A percentile compares a stretch with the other conserved stretches of the same genome.
phyloP scores from a whole-genome alignment of 2,797 vertebrate species.

The Phoebastria nigripes region DNA sequence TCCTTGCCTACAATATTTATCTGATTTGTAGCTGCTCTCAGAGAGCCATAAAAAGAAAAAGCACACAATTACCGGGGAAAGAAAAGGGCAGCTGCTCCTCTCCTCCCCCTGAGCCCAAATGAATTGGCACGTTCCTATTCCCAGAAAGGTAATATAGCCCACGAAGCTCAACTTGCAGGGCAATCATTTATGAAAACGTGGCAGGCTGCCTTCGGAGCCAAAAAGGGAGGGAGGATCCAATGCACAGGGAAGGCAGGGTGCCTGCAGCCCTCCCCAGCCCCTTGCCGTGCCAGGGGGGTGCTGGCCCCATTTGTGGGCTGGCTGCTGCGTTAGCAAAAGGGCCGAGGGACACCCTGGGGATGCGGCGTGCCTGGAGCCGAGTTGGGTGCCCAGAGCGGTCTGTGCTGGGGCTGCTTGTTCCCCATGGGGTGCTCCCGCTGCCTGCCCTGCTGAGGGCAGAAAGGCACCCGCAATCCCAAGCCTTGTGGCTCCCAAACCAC shows the following conservation, averaged over 20 bases:
- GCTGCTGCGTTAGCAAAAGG: not conserved
- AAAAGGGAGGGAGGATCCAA: not conserved
- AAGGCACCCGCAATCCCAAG: not conserved
- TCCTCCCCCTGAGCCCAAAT: not conserved
- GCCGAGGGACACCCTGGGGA: accelerated
- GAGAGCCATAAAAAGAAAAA: constrained; percentile 30
- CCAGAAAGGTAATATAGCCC: constrained; percentile 51
- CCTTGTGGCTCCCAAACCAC: not conserved
- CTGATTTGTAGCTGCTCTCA: constrained; percentile 35
- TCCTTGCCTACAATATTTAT: not conserved
- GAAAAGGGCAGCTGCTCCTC: constrained; percentile 11
- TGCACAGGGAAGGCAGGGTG: not conserved
- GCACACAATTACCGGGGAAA: not conserved
- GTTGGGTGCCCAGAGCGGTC: not conserved
- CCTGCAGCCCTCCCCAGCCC: not conserved
- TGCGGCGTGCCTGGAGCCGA: not conserved
- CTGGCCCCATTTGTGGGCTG: not conserved
- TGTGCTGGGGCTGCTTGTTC: not conserved
- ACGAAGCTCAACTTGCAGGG: not conserved
- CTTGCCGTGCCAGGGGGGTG: not conserved
- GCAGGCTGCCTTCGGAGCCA: not conserved
- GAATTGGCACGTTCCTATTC: not conserved
- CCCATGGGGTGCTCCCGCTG: accelerated
- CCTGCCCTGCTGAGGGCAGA: not conserved
- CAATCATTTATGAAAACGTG: constrained; percentile 22